phyloP scores from a whole-genome alignment of 2,888 invertebrate species.

The Rhingia rostrata region DNA sequence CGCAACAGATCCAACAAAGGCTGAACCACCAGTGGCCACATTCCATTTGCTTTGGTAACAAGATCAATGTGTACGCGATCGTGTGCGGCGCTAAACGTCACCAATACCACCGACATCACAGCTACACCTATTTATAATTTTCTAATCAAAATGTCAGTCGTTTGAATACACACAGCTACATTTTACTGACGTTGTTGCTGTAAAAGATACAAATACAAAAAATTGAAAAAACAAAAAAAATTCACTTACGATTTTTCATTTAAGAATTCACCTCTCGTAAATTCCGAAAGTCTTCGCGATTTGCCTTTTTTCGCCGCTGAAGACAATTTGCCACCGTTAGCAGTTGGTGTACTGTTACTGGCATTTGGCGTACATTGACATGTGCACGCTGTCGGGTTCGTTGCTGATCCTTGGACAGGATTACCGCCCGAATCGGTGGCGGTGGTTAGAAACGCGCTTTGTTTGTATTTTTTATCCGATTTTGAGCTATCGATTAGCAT shows the following conservation, averaged over 20 bases:
- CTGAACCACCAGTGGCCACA: slow-evolving; percentile 25
- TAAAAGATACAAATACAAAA: slow-evolving; percentile 2
- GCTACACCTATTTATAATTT: slow-evolving; percentile 54
- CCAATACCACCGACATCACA: slow-evolving; percentile 18
- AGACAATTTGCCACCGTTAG: slow-evolving; percentile 31
- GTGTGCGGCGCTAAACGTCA: neutral
- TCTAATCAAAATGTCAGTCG: slow-evolving; percentile 9
- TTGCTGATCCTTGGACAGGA: slow-evolving; percentile 52
- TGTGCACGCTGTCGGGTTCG: slow-evolving; percentile 33
- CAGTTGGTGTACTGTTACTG: neutral
- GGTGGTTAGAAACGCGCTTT: slow-evolving; percentile 48
- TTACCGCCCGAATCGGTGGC: slow-evolving; percentile 45
- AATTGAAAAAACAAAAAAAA: slow-evolving; percentile 77
- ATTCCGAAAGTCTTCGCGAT: slow-evolving; percentile 83
- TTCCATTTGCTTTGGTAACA: slow-evolving; percentile 70
- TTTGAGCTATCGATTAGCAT: slow-evolving; percentile 61
- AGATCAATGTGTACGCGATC: slow-evolving; percentile 68
- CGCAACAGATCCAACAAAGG: neutral
- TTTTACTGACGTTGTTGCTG: slow-evolving; percentile 9
- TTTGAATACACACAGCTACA: slow-evolving; percentile 18
- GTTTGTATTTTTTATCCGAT: slow-evolving; percentile 66
- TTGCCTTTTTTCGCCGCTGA: slow-evolving; percentile 80
- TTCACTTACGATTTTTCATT: slow-evolving; percentile 83
- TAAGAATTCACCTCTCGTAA: slow-evolving; percentile 84
- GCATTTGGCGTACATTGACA: slow-evolving; percentile 61